Conservation (phyloP, 1,140 invertebrate genomes). For the Drosophila leontia region DNA sequence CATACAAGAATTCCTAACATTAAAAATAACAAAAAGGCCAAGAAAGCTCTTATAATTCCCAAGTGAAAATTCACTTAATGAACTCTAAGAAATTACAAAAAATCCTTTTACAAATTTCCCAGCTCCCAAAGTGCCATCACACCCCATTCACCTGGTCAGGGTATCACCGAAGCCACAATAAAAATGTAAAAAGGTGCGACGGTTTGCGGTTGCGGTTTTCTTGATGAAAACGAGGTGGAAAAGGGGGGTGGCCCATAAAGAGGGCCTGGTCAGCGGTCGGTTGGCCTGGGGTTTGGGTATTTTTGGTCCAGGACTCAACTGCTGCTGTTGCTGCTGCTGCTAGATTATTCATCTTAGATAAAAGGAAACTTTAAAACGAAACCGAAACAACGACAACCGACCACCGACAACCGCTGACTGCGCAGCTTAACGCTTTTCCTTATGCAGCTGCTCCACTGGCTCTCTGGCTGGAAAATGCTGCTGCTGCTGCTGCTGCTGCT, state of each 20-base stretch:
- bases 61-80: not conserved
- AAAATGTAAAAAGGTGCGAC: conserved; percentile 72
- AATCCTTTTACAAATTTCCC: too few relatives aligned
- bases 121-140: not conserved
- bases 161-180: conserved; percentile 52
- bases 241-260: conserved; percentile 6
- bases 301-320: conserved; percentile 21
- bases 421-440: conserved; percentile 53
- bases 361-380: conserved; percentile 55
- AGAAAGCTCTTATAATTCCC: not conserved
- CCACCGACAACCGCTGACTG: conserved; percentile 56
- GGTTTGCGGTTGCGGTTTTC: conserved; percentile 37
- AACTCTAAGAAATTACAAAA: too few relatives aligned
- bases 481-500: not conserved
- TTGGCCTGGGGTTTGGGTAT: not conserved
- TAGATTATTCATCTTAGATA: conserved; percentile 78
- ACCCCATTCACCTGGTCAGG: conserved; percentile 19
- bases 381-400: conserved; percentile 44
- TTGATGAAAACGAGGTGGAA: conserved; percentile 12
- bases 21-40: too few relatives aligned
- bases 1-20: too few relatives aligned
- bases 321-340: conserved; percentile 39
- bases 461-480: conserved; percentile 10
- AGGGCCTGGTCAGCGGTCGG: conserved; percentile 1
- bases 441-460: conserved; percentile 23